These are phyloP conservation scores for Sphyrna mokarran DNA, from an alignment of 2,113 vertebrate genomes.

Conservation along the genomic window DNA sequence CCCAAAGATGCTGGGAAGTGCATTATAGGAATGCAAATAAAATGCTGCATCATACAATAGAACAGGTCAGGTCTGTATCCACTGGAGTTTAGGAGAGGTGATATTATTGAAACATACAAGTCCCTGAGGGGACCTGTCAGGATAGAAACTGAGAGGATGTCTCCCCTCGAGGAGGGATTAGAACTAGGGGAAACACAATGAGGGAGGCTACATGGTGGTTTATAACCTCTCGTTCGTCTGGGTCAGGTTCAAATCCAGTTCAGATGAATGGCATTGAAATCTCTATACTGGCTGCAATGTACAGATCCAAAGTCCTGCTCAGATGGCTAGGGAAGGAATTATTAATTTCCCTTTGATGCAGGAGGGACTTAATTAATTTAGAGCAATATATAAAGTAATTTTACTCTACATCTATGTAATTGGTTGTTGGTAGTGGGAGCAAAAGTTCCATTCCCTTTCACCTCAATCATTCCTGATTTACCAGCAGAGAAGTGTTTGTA, in stretches of 20 bases:
- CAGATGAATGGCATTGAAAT: not conserved
- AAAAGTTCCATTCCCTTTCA: not conserved
- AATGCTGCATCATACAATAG: not conserved
- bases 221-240: not conserved
- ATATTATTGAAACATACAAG: no score
- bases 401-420: not conserved
- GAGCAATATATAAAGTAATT: not conserved
- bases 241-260: not conserved
- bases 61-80: no score
- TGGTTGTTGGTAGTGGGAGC: not conserved
- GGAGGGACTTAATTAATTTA: not conserved
- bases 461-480: not conserved
- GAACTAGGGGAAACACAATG: no score
- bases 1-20: not conserved
- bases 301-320: not conserved
- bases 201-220: not conserved
- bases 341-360: not conserved
- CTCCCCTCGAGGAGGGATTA: no score
- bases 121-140: no score
- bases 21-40: not conserved
- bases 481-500: not conserved
- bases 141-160: no score
- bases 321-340: not conserved
- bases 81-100: no score
- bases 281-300: not conserved